Evolutionary conservation across 2,113 vertebrate genomes (phyloP).

Genomic region (Verasper variegatus): DNA sequence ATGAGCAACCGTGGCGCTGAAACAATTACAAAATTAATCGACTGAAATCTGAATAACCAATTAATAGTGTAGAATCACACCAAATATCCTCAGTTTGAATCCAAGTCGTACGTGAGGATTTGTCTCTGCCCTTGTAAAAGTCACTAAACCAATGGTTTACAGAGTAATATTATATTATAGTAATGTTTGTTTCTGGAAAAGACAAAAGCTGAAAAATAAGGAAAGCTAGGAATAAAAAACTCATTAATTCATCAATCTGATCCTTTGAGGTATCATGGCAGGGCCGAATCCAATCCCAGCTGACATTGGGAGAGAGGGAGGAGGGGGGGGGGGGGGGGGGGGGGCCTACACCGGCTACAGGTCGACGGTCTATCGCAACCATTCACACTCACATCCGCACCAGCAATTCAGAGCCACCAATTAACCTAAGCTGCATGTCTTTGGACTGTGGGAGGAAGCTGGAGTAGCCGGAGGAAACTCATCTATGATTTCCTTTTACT

Average conservation of each 20-base stretch:
- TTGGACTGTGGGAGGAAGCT: conserved; percentile 2
- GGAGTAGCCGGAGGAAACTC: neutral
- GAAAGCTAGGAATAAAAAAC: neutral
- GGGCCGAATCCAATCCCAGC: neutral
- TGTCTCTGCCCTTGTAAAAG: too few species aligned
- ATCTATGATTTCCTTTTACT: neutral
- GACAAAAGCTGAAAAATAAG: neutral
- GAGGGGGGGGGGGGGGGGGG: neutral
- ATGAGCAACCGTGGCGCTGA: neutral
- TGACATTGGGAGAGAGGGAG: neutral
- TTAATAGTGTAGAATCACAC: neutral
- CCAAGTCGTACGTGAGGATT: too few species aligned
- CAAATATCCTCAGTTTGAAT: too few species aligned
- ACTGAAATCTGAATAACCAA: neutral
- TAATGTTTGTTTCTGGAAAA: neutral
- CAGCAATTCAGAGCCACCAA: neutral
- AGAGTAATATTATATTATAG: neutral
- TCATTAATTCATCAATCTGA: neutral
- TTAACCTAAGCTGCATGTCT: conserved; percentile 2
- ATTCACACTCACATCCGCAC: neutral
- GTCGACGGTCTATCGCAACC: neutral
- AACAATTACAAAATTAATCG: neutral
- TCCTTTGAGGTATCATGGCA: neutral
- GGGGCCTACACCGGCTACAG: neutral
- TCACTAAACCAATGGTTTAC: too few species aligned